Base-by-base conservation (phyloP, 2,888 invertebrate species). In the Monochamus alternatus region DNA sequence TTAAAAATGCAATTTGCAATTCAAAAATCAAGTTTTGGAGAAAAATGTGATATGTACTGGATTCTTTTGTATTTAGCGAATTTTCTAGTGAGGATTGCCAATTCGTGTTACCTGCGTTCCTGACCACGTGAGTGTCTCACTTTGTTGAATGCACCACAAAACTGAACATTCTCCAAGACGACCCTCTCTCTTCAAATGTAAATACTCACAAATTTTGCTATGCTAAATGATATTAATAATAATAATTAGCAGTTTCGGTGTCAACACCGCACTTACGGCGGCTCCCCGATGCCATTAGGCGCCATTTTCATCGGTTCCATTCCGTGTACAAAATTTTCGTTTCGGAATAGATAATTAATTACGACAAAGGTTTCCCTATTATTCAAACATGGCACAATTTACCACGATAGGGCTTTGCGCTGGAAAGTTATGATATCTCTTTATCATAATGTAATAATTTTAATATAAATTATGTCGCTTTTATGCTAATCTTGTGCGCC, bases 361-460 rank as follows among this genome's bases (percentile, higher is more conserved):
- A 67, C 10, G 55, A 38, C 55, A 43, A 67, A 67, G 67, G 32
- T 55, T 38, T n/a, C 47, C 43, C 22, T 30, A 31, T 44, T 55
- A 55, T 47, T 38, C 43, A 14, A 59, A 59, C 10, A 44, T 47
- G 59, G 31, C 7, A 69, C 68, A 69, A 44, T 69, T 44, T 59
- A 59, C 22, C 59, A n/a, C 30, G 60, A 60, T 44, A 44, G 22
- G 44, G 59, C 59, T 58, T 59, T 44, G 44, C 30, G 43, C 47
- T 43, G 55, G n/a, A 58, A 59, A 69, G 59, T 55, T 43, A 55
- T 55, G 59, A 69, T 69, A 69, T 44, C 68, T 43, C 60, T 69
- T 67, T 69, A 69, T 69, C 68, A 47, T 69, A 22, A 43, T n/a
- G 68, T 69, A 69, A 14, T 69, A 69, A 69, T 69, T 69, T 67